These are phyloP conservation scores for Malacoraja senta DNA, from an alignment of 2,797 vertebrate genomes.

Conservation along the genomic window DNA sequence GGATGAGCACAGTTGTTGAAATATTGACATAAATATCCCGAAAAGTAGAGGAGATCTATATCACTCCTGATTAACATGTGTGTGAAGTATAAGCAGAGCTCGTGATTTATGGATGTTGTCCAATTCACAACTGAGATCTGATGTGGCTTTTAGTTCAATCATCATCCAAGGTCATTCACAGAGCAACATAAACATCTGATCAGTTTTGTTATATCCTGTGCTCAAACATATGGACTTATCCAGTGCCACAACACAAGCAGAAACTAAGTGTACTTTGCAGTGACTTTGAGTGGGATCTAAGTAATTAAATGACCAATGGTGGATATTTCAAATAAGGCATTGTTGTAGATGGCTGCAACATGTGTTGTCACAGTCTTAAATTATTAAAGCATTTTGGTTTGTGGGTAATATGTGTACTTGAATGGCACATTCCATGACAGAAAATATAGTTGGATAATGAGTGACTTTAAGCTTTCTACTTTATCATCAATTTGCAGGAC, in stretches of 20 bases:
- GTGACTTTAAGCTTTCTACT: conserved; percentile 3
- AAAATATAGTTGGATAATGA: conserved; percentile 7
- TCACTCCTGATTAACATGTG: background rate
- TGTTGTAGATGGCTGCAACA: background rate
- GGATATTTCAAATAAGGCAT: background rate
- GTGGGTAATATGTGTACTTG: background rate
- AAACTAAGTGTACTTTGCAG: background rate
- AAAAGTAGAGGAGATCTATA: background rate
- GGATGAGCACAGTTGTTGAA: background rate
- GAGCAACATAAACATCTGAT: conserved; percentile 23
- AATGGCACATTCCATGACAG: background rate
- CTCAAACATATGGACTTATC: conserved; percentile 16
- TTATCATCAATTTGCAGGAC: background rate
- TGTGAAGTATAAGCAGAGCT: background rate
- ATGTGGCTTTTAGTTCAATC: conserved; percentile 13
- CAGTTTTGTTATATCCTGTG: background rate
- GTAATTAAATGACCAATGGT: background rate
- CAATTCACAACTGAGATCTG: conserved; percentile 18
- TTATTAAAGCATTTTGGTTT: background rate
- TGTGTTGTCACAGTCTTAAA: background rate
- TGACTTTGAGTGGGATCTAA: background rate
- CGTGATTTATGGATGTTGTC: background rate
- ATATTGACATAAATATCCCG: background rate
- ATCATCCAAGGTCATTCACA: background rate
- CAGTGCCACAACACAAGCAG: background rate